A percentile compares a stretch with the other conserved stretches of the same genome.
These are phyloP conservation scores for Ctenochaetus hawaiiensis DNA, from an alignment of 2,797 vertebrate species.

Conservation along the genomic window DNA sequence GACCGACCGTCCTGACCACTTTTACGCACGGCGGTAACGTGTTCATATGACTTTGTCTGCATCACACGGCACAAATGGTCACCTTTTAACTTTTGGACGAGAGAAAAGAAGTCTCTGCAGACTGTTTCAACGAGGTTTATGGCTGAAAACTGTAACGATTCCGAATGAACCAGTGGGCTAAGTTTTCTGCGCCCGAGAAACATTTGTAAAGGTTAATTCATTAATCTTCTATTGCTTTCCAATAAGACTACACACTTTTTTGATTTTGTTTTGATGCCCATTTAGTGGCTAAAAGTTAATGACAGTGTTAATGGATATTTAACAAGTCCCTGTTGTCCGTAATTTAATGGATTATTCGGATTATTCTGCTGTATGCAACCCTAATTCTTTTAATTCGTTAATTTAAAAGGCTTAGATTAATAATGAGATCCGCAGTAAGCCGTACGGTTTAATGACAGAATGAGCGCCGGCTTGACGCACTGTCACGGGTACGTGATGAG, in stretches of 20 bases:
- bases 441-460: constrained; percentile 6
- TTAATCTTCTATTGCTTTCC: not conserved
- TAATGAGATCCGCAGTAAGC: not conserved
- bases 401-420: not conserved
- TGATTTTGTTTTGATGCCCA: not conserved
- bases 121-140: not conserved
- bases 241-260: no score
- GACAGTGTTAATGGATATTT: not conserved
- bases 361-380: not conserved
- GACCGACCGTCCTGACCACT: constrained; percentile 41
- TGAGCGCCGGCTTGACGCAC: constrained; percentile 39
- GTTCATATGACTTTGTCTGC: constrained; percentile 23
- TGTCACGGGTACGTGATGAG: constrained; percentile 60
- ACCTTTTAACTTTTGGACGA: not conserved
- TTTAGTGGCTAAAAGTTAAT: not conserved
- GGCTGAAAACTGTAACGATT: not conserved
- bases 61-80: not conserved
- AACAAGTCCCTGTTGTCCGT: no score
- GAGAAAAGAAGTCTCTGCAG: not conserved
- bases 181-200: not conserved
- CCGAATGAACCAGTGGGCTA: not conserved
- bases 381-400: not conserved
- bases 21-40: constrained; percentile 58
- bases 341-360: not conserved
- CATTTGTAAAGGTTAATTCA: not conserved